A percentile compares a stretch with the other conserved stretches of the same genome.
Conservation (phyloP, 1,140 invertebrate species). For the Macrocentrus cingulum region DNA sequence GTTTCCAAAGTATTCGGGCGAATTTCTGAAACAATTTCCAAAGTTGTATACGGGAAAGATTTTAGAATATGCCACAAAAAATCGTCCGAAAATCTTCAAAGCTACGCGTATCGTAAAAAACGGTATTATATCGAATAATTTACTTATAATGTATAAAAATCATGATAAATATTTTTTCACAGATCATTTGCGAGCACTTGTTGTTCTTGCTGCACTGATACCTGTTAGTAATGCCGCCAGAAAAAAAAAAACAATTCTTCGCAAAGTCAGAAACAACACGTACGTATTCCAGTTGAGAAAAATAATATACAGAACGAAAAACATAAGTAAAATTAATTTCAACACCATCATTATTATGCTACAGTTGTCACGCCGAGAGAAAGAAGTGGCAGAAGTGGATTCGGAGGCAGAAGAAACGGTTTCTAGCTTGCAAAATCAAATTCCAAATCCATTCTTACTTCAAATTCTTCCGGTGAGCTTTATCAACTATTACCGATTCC, state of each 20-base stretch:
- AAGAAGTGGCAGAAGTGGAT: too few relatives aligned
- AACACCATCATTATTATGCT: too few relatives aligned
- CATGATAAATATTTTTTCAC: too few relatives aligned
- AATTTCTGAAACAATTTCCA: neutral
- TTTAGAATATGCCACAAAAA: neutral
- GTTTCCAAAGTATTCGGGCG: neutral
- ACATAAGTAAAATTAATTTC: neutral
- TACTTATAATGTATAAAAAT: too few relatives aligned
- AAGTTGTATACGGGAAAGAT: constrained; percentile 2
- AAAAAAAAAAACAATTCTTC: neutral
- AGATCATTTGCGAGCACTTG: neutral
- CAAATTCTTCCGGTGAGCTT: too few relatives aligned
- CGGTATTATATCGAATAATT: too few relatives aligned
- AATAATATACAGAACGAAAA: too few relatives aligned
- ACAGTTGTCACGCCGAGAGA: neutral
- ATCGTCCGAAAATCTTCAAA: neutral
- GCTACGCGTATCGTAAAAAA: neutral
- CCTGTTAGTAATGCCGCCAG: constrained; percentile 7
- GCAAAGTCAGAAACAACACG: too few relatives aligned
- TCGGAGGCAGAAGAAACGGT: neutral
- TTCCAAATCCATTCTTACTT: too few relatives aligned
- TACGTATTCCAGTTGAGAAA: too few relatives aligned
- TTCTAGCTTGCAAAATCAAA: too few relatives aligned
- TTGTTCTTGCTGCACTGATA: neutral
- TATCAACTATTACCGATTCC: too few relatives aligned